A percentile compares a stretch with the other conserved stretches of the same genome.
Conservation (phyloP, 2,888 invertebrate genomes). For the Argynnis bischoffii region DNA sequence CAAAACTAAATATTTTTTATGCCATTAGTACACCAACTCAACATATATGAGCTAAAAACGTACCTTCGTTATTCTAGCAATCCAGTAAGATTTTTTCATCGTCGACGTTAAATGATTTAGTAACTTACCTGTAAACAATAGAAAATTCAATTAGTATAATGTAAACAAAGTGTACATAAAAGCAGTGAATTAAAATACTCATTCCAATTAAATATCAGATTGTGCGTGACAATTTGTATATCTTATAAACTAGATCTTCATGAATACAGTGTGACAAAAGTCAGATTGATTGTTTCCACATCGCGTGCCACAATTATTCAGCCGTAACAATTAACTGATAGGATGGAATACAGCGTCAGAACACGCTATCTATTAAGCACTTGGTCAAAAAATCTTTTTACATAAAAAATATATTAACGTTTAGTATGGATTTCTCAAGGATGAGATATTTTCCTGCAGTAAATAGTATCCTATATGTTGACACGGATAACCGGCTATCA, state of each 20-base stretch:
- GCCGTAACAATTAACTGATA: constrained; percentile 22
- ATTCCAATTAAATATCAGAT: neutral
- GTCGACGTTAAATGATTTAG: neutral
- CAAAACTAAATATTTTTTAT: too few relatives aligned
- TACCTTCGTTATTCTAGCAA: neutral
- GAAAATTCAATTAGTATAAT: neutral
- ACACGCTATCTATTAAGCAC: constrained; percentile 3
- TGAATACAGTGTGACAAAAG: constrained; percentile 15
- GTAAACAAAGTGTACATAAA: neutral
- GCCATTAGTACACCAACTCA: too few relatives aligned
- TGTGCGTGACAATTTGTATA: constrained; percentile 9
- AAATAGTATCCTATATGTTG: too few relatives aligned
- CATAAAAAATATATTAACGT: neutral
- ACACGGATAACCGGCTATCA: too few relatives aligned
- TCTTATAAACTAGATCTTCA: constrained; percentile 10
- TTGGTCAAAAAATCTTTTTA: neutral
- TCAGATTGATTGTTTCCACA: constrained; percentile 4
- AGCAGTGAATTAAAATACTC: neutral
- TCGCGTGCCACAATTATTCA: constrained; percentile 19
- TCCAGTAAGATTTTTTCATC: neutral
- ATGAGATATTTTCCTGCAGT: too few relatives aligned
- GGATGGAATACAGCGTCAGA: constrained; percentile 1
- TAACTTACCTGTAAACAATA: constrained; percentile 17
- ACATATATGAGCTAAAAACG: neutral
- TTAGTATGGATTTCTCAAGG: too few relatives aligned